Conservation (phyloP, 2,797 vertebrate species). For the Pangasius krempfi region DNA sequence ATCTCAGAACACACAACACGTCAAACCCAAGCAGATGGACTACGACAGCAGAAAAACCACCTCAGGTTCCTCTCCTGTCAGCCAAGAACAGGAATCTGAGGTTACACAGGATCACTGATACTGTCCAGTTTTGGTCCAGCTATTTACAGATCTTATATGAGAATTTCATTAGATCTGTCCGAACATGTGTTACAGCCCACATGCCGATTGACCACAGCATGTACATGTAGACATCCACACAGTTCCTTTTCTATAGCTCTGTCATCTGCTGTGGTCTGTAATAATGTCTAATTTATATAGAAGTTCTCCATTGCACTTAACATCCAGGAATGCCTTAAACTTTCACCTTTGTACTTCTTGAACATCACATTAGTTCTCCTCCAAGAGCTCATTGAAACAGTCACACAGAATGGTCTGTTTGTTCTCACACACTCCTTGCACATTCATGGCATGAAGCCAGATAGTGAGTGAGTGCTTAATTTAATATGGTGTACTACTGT, state of each 20-base stretch:
- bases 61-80: background rate
- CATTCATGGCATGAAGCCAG: slow-evolving; percentile 5
- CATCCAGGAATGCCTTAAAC: background rate
- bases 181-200: too few relatives aligned
- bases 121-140: background rate
- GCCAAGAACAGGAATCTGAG: background rate
- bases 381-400: background rate
- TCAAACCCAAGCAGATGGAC: background rate
- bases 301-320: background rate
- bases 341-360: background rate
- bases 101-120: background rate
- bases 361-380: background rate
- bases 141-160: background rate
- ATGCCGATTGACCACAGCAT: background rate
- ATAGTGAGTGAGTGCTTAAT: background rate
- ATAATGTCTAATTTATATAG: background rate
- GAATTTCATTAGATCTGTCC: background rate
- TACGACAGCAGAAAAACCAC: background rate
- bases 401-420: background rate
- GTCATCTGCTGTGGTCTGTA: background rate
- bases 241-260: background rate
- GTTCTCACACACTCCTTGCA: background rate
- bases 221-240: background rate
- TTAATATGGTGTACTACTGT: background rate
- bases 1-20: too few relatives aligned